A percentile compares a stretch with the other conserved stretches of the same genome.
phyloP scores from a whole-genome alignment of 2,113 vertebrate genomes.

The Labeo catla region DNA sequence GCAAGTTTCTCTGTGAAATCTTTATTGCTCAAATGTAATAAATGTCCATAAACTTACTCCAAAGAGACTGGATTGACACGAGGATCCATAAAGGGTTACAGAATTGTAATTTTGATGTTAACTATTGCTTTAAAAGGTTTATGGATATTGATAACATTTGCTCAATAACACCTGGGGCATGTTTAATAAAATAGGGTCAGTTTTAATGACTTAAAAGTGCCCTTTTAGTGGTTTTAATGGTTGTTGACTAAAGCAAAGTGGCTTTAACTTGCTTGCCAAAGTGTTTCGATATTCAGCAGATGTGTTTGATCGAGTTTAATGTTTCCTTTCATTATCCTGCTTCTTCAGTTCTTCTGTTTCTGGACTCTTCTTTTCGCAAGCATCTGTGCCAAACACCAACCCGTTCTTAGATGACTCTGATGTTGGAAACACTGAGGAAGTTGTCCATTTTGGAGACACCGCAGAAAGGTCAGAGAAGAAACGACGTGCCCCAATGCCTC shows the following conservation, averaged over 20 bases:
- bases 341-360: constrained; percentile 35
- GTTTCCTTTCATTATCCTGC: constrained; percentile 38
- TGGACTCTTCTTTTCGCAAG: constrained; percentile 44
- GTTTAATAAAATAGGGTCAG: neutral
- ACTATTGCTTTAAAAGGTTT: neutral
- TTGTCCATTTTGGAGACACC: neutral
- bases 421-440: neutral
- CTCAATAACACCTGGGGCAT: neutral
- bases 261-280: neutral
- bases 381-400: constrained; percentile 23
- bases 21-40: neutral
- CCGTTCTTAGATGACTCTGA: constrained; percentile 46
- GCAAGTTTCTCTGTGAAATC: neutral
- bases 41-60: neutral
- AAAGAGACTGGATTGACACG: neutral
- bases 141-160: neutral
- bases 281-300: neutral
- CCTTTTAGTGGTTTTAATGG: neutral
- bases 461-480: constrained; percentile 50
- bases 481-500: constrained; percentile 51
- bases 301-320: constrained; percentile 37
- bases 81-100: neutral
- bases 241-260: neutral
- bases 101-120: neutral
- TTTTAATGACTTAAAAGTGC: neutral